Percentiles rank a stretch among this genome's conserved stretches.
Evolutionary conservation across 92 coral and sea anemone species (phyloP).

Genomic region (Metridium senile): DNA sequence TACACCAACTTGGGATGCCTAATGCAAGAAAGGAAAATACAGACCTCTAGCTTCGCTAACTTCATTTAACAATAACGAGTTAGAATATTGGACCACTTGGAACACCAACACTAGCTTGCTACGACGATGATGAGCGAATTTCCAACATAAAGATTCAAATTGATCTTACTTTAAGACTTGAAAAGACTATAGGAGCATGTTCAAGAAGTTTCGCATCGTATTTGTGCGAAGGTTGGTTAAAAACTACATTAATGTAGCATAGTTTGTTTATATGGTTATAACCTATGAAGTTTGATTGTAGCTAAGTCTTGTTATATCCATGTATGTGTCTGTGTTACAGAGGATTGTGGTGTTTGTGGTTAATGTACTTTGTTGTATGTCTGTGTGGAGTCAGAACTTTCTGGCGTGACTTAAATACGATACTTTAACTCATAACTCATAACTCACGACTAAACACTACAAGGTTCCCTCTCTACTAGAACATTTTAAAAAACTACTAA

Average conservation of each 20-base stretch:
- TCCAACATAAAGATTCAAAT: too few species aligned
- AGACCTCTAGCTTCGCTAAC: background rate
- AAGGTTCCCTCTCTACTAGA: background rate
- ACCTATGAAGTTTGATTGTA: background rate
- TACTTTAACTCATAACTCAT: background rate
- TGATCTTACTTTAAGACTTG: too few species aligned
- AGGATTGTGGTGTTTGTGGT: conserved; percentile 1
- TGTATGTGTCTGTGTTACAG: background rate
- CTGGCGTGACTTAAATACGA: background rate
- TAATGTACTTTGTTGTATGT: background rate
- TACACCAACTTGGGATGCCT: background rate
- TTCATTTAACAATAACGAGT: background rate
- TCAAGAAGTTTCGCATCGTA: conserved; percentile 34
- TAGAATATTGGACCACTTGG: background rate
- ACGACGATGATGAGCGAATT: too few species aligned
- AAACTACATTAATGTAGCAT: background rate
- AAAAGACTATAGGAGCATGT: too few species aligned
- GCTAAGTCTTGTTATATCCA: background rate
- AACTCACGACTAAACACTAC: background rate
- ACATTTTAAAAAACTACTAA: background rate
- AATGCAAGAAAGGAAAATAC: background rate
- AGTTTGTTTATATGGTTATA: background rate
- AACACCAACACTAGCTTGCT: background rate
- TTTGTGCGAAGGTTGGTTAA: conserved; percentile 39
- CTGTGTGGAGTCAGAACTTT: background rate